Evolutionary conservation across 2,113 vertebrate genomes (phyloP).

Genomic region (Chelonoidis abingdonii): DNA sequence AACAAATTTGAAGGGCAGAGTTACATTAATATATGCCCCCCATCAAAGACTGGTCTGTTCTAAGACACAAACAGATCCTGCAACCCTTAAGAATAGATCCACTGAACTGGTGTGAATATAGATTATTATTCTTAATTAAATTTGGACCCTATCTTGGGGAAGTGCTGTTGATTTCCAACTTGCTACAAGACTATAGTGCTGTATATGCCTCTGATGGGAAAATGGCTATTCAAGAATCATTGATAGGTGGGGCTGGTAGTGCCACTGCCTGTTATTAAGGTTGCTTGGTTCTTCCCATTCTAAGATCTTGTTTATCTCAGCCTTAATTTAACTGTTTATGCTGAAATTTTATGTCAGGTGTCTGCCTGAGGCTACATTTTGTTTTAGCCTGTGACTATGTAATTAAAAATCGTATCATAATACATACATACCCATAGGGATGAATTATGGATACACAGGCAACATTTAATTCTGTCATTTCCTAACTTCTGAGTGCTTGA

Average conservation of each 20-base stretch:
- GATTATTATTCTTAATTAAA: neutral
- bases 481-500: neutral
- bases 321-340: neutral
- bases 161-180: neutral
- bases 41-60: neutral
- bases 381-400: rapidly evolving
- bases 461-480: neutral
- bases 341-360: neutral
- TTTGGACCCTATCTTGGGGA: neutral
- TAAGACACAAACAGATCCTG: neutral
- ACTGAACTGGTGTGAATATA: neutral
- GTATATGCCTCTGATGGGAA: neutral
- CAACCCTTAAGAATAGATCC: neutral
- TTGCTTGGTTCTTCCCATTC: neutral
- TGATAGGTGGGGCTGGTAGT: neutral
- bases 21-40: neutral
- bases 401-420: neutral
- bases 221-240: neutral
- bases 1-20: neutral
- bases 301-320: neutral
- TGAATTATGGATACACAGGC: neutral
- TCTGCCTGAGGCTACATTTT: neutral
- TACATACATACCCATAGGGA: neutral
- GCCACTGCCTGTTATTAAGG: neutral
- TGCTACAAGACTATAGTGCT: neutral